A percentile compares a stretch with the other conserved stretches of the same genome.
phyloP scores from a whole-genome alignment of 2,888 invertebrate genomes.

The Drosophila planitibia region DNA sequence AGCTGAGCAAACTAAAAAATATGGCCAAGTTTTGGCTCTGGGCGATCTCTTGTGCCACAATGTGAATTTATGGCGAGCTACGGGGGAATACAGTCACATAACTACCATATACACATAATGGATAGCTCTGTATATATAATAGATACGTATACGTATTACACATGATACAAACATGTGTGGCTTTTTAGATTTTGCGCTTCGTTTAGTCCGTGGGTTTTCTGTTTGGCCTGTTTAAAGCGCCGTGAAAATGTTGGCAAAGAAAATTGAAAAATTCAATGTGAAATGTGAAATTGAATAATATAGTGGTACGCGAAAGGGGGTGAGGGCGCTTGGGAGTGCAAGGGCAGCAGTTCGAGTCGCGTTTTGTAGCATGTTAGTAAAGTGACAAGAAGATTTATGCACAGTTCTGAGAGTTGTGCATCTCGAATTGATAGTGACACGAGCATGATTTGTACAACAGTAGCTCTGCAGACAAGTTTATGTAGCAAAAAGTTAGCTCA shows the following conservation, averaged over 20 bases:
- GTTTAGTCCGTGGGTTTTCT: slow-evolving; percentile 28
- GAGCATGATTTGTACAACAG: slow-evolving; percentile 52
- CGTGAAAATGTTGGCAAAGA: slow-evolving; percentile 67
- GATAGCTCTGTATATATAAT: slow-evolving; percentile 7
- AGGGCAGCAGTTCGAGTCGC: slow-evolving; percentile 18
- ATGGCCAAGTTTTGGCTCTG: slow-evolving; percentile 76
- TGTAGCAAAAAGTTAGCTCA: slow-evolving; percentile 1
- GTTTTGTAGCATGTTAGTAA: slow-evolving; percentile 57
- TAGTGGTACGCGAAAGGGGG: slow-evolving; percentile 12
- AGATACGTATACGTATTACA: slow-evolving; percentile 25
- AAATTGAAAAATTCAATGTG: slow-evolving; percentile 76
- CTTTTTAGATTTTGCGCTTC: slow-evolving; percentile 50
- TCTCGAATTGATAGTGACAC: slow-evolving; percentile 70
- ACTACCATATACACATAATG: slow-evolving; percentile 30
- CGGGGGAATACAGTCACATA: slow-evolving; percentile 67
- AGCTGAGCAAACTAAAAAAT: slow-evolving; percentile 73
- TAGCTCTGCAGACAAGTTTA: slow-evolving; percentile 19
- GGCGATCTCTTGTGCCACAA: slow-evolving; percentile 69
- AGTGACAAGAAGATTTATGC: slow-evolving; percentile 71
- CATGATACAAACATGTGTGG: slow-evolving; percentile 37
- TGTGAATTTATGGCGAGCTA: slow-evolving; percentile 75
- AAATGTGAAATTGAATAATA: slow-evolving; percentile 74
- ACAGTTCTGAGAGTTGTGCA: slow-evolving; percentile 57
- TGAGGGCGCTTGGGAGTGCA: background rate
- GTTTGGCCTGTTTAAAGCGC: slow-evolving; percentile 71